phyloP scores from a whole-genome alignment of 2,888 invertebrate species.

The Dasysyrphus albostriatus region DNA sequence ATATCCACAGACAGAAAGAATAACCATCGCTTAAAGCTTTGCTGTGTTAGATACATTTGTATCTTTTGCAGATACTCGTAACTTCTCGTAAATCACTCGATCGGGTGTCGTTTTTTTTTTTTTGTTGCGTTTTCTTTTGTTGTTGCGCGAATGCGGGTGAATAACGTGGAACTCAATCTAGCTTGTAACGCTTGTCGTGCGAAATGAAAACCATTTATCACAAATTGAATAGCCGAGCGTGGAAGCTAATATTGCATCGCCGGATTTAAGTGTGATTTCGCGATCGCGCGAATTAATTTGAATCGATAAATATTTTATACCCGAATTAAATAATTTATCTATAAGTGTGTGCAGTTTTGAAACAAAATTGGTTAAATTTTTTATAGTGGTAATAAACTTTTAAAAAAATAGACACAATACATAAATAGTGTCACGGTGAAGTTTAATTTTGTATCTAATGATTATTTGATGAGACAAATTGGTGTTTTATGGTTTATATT shows the following conservation, averaged over 20 bases:
- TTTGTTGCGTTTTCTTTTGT: not conserved
- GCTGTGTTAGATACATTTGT: constrained; percentile 34
- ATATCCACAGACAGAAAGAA: not conserved
- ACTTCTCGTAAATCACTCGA: constrained; percentile 40
- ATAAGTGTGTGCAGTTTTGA: not conserved
- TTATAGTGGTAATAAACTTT: constrained; percentile 26
- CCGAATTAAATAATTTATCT: constrained; percentile 14
- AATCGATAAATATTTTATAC: constrained; percentile 59
- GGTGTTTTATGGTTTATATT: constrained; percentile 21
- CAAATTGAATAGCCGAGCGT: constrained; percentile 56
- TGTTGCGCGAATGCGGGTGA: constrained; percentile 43
- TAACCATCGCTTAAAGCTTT: constrained; percentile 14
- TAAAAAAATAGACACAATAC: not conserved
- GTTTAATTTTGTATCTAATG: constrained; percentile 16
- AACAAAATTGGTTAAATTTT: constrained; percentile 28
- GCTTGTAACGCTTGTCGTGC: constrained; percentile 48
- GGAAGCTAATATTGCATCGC: constrained; percentile 35
- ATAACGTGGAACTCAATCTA: constrained; percentile 21
- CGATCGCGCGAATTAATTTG: constrained; percentile 31
- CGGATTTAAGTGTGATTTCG: constrained; percentile 52
- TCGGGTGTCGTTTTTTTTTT: constrained; percentile 30
- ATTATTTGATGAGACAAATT: constrained; percentile 44
- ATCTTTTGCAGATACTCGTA: constrained; percentile 44
- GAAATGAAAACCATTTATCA: constrained; percentile 57
- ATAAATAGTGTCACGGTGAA: constrained; percentile 59